These are phyloP conservation scores for Petromus typicus DNA, from an alignment of 2,113 vertebrate genomes.

Conservation along the genomic window DNA sequence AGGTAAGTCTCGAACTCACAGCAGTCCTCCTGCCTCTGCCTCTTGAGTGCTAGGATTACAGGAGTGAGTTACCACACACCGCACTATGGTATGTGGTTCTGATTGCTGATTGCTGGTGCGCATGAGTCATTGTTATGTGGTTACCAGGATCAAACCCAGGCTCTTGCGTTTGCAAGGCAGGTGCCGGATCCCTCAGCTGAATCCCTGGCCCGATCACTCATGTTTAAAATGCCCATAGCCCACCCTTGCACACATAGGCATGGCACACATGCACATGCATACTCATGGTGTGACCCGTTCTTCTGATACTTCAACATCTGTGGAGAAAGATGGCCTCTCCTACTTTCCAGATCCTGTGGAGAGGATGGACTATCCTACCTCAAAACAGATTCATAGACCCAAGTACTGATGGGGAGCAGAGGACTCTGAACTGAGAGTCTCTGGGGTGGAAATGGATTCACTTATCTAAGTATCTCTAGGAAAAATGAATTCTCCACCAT, in stretches of 20 bases:
- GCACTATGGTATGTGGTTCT: no score
- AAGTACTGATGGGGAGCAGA: not conserved
- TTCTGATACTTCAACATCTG: not conserved
- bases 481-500: not conserved
- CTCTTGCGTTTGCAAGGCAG: no score
- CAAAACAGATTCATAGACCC: not conserved
- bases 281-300: rapidly evolving
- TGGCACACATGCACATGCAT: rapidly evolving
- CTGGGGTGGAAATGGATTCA: not conserved
- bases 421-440: not conserved
- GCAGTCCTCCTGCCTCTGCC: no score
- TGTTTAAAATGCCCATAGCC: not conserved
- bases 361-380: not conserved
- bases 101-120: no score
- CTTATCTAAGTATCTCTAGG: not conserved
- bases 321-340: not conserved
- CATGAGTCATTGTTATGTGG: no score
- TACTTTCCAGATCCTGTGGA: not conserved
- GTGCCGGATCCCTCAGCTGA: no score
- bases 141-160: no score
- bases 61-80: no score
- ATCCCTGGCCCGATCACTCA: no score
- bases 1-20: no score
- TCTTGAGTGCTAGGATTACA: no score
- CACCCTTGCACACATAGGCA: not conserved